Evolutionary conservation across 2,113 vertebrate species (phyloP), one percentile per base, ranked within the genome.

Genomic region (Pseudorhombus dupliciocellatus): DNA sequence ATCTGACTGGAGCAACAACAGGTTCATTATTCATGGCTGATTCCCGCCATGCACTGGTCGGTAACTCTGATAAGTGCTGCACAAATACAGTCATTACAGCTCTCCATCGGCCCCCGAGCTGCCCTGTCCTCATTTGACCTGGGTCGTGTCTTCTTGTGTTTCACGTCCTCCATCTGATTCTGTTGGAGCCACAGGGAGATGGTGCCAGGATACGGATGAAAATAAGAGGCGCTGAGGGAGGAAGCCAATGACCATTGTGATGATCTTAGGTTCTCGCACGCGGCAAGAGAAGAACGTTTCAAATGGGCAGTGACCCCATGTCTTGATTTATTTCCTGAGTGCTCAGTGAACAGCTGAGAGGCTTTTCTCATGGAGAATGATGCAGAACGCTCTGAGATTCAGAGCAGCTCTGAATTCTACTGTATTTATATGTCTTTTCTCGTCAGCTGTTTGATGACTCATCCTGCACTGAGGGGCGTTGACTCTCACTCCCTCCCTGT

Each of bases 141-240:
- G n/a, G n/a, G n/a, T n/a, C n/a, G 28, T 20, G 25, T 24, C n/a
- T 53, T 7, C 55, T 30, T 62, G n/a, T 56, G 25, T 78, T 77
- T 77, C 51, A 66, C 70, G 53, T 74, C 20, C 31, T 54, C 74
- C 37, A 59, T 77, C 74, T 70, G 60, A 50, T 25, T 76, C 34
- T 65, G 67, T 76, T 75, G 81, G 25, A 64, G 51, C 21, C 26
- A 1, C 54, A 62, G 20, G 37, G 25, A 58, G 59, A 48, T 22
- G 11, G 7, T 20, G 22, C 61, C 9, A 44, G 16, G 52, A 68
- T 16, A 55, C 16, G 3, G 20, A 25, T 7, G 12, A 51, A 30
- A 20, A 46, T 48, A 12, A 8, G 21, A 44, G 34, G 15, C 18
- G 25, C 28, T 1, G 40, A 56, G 59, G 30, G 6, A 3, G 15